These are phyloP conservation scores for Drosophila dives DNA, from an alignment of 2,888 invertebrate genomes.

Conservation along the genomic window DNA sequence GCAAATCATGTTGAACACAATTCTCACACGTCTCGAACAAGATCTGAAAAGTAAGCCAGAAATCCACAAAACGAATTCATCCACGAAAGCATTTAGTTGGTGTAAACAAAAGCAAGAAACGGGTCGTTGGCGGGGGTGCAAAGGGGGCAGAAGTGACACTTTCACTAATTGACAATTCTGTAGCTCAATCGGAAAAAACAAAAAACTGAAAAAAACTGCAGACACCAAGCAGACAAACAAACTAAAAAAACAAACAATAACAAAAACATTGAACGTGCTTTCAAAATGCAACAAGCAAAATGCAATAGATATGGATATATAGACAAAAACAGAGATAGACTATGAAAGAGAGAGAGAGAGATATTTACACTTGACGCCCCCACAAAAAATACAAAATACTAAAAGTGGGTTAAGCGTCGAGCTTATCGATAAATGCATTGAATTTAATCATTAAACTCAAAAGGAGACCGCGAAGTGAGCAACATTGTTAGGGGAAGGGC, in stretches of 20 bases:
- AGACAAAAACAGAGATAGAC: background rate
- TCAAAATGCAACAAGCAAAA: conserved; percentile 33
- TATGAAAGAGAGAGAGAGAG: background rate
- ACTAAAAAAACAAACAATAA: conserved; percentile 30
- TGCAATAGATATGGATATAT: conserved; percentile 10
- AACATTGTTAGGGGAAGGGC: background rate
- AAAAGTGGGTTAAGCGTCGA: conserved; percentile 54
- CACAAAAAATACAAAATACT: conserved; percentile 27
- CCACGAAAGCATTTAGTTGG: conserved; percentile 54
- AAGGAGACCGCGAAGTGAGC: conserved; percentile 22
- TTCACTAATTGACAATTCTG: conserved; percentile 81
- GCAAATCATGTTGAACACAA: conserved; percentile 66
- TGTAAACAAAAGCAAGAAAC: conserved; percentile 55
- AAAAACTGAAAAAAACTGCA: conserved; percentile 60
- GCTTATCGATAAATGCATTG: conserved; percentile 39
- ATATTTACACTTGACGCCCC: conserved; percentile 61
- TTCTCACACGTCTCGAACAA: conserved; percentile 66
- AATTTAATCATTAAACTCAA: conserved; percentile 32
- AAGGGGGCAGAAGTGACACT: conserved; percentile 47
- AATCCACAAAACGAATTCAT: conserved; percentile 38
- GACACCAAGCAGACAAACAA: conserved; percentile 55
- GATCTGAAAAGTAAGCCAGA: conserved; percentile 25
- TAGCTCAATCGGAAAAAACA: conserved; percentile 64
- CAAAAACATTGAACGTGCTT: conserved; percentile 40
- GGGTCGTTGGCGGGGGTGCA: background rate